A percentile compares a stretch with the other conserved stretches of the same genome.
phyloP scores from a whole-genome alignment of 1,140 invertebrate genomes.

The Ooceraea biroi region DNA sequence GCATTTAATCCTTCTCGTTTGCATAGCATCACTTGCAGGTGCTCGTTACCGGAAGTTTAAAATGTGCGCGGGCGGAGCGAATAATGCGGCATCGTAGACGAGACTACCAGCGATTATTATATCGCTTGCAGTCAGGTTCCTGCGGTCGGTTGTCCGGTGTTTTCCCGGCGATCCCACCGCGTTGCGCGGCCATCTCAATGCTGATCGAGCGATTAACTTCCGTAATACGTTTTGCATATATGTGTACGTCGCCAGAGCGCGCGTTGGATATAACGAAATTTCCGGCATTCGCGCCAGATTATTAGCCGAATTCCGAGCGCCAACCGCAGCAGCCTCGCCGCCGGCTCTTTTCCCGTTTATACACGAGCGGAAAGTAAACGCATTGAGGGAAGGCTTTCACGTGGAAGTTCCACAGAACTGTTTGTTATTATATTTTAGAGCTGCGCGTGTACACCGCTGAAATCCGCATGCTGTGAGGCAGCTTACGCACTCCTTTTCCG shows the following conservation, averaged over 20 bases:
- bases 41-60: slow-evolving; percentile 30
- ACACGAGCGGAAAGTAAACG: neutral
- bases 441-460: neutral
- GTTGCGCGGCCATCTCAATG: slow-evolving; percentile 27
- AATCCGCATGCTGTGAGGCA: slow-evolving; percentile 29
- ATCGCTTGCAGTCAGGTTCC: too few relatives aligned
- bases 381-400: slow-evolving; percentile 24
- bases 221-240: slow-evolving; percentile 16
- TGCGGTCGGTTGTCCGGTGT: neutral
- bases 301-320: slow-evolving; percentile 57
- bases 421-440: slow-evolving; percentile 36
- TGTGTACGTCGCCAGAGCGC: too few relatives aligned
- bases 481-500: slow-evolving; percentile 47
- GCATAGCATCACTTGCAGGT: slow-evolving; percentile 3
- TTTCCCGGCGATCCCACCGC: neutral
- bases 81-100: neutral
- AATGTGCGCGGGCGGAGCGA: neutral
- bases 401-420: slow-evolving; percentile 3
- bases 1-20: slow-evolving; percentile 39
- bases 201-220: slow-evolving; percentile 56
- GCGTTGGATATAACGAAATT: slow-evolving; percentile 25
- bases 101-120: slow-evolving; percentile 28
- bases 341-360: neutral
- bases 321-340: neutral
- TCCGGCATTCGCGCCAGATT: slow-evolving; percentile 47